phyloP scores from a whole-genome alignment of 2,113 vertebrate species.

The Danio rerio region GRCz12tu NC_133182.1:48577501-48578000 shows the following conservation, averaged over 20 bases:
- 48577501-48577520: background rate
- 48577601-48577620: background rate
- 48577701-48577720: constrained; percentile 2
- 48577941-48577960: constrained; percentile 71
- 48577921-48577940: constrained; percentile 83
- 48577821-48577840: constrained; percentile 12
- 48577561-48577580: too few relatives aligned
- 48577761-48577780: background rate
- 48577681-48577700: background rate
- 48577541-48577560: too few relatives aligned
- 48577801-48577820: constrained; percentile 25
- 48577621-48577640: background rate
- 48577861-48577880: constrained; percentile 57
- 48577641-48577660: constrained; percentile 30
- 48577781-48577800: background rate
- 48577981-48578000: constrained; percentile 72
- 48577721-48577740: constrained; percentile 17
- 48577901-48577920: constrained; percentile 99
- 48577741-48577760: constrained; percentile 8
- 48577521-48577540: background rate
- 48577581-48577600: too few relatives aligned
- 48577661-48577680: background rate
- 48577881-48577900: constrained; percentile 96
- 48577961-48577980: constrained; percentile 84
- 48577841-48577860: constrained; percentile 12